These are phyloP conservation scores for Pyrocoelia pectoralis DNA, from an alignment of 2,888 invertebrate genomes.

Conservation along the genomic window DNA sequence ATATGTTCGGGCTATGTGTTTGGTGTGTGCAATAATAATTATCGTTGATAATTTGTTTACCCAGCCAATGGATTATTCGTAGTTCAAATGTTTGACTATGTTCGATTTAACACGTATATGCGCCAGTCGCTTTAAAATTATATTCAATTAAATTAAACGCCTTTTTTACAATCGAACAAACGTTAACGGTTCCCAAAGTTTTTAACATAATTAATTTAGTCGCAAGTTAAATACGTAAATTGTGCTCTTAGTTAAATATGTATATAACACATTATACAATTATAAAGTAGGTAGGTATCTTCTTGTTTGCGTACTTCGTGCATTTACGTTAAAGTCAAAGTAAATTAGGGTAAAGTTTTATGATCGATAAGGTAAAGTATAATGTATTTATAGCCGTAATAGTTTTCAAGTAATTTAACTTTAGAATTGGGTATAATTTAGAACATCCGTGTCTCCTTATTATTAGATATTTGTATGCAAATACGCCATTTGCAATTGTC, in stretches of 20 bases:
- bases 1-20: neutral
- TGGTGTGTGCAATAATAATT: constrained; percentile 8
- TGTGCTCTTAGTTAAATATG: constrained; percentile 17
- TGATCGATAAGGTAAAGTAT: constrained; percentile 24
- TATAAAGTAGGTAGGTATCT: constrained; percentile 24
- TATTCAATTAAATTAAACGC: neutral
- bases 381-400: constrained; percentile 35
- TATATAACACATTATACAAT: constrained; percentile 23
- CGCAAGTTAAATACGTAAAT: constrained; percentile 1
- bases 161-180: neutral
- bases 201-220: neutral
- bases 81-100: no score
- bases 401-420: constrained; percentile 51
- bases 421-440: constrained; percentile 47
- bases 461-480: constrained; percentile 53
- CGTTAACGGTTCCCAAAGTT: neutral
- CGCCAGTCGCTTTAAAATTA: neutral
- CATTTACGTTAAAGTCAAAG: constrained; percentile 22
- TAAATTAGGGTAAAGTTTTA: constrained; percentile 13
- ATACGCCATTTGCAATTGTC: constrained; percentile 49
- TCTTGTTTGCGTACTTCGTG: constrained; percentile 12
- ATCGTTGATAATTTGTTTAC: neutral
- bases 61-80: no score
- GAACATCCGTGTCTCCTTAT: constrained; percentile 45
- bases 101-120: neutral